A percentile compares a stretch with the other conserved stretches of the same genome.
phyloP scores from a whole-genome alignment of 2,113 vertebrate genomes.

The Proteles cristata region DNA sequence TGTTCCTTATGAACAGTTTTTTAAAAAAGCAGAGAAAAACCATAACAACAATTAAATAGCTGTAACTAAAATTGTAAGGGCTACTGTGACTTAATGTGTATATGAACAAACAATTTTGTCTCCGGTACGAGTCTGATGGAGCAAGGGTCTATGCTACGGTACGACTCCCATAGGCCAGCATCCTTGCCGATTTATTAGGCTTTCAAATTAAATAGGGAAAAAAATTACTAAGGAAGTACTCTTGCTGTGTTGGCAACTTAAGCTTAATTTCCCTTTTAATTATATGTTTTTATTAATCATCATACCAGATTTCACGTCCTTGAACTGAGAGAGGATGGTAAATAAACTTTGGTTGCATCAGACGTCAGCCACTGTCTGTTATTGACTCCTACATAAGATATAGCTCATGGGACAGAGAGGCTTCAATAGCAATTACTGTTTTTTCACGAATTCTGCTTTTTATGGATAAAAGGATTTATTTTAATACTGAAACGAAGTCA shows the following conservation, averaged over 20 bases:
- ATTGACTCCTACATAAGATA: not conserved
- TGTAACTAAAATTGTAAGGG: not conserved
- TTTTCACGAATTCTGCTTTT: conserved; percentile 40
- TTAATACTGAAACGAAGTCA: conserved; percentile 65
- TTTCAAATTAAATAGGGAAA: conserved; percentile 21
- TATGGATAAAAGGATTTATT: conserved; percentile 72
- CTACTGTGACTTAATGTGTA: not conserved
- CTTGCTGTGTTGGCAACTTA: not conserved
- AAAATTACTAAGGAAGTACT: not conserved
- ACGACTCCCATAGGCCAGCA: not conserved
- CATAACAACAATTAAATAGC: not conserved
- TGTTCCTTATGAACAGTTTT: no score
- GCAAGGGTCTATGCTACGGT: not conserved
- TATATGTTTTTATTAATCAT: not conserved
- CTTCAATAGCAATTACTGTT: conserved; percentile 57
- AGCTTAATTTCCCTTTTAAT: not conserved
- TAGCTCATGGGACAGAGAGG: not conserved
- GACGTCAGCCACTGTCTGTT: not conserved
- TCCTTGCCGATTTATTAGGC: not conserved
- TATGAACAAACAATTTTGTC: not conserved
- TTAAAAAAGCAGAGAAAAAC: not conserved
- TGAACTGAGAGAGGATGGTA: not conserved
- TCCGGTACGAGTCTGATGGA: not conserved
- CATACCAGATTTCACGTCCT: not conserved
- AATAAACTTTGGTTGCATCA: not conserved